Evolutionary conservation across 1,140 invertebrate genomes (phyloP).

Genomic region (Cyclina sinensis): DNA sequence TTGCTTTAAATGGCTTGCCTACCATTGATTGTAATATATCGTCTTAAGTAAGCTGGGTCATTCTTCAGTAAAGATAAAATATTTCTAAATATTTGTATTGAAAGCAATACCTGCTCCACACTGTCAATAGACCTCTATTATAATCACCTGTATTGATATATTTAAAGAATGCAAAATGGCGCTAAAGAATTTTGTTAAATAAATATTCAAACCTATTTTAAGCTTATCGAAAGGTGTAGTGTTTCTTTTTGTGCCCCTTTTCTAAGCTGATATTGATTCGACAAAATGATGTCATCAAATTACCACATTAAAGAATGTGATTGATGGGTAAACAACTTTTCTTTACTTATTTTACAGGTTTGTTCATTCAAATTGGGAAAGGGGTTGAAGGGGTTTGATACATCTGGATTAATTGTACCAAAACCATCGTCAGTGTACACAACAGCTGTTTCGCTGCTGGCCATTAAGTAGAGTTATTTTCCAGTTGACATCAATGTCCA

Average conservation of each 20-base stretch:
- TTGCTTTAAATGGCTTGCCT: no score
- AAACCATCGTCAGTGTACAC: no score
- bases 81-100: background rate
- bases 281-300: background rate
- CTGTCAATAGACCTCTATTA: background rate
- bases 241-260: background rate
- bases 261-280: background rate
- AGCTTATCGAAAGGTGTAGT: background rate
- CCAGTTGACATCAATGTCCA: no score
- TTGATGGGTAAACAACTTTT: no score
- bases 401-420: no score
- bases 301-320: no score
- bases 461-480: no score
- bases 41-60: background rate
- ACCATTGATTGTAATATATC: no score
- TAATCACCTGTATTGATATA: background rate
- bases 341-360: no score
- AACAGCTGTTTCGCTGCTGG: no score
- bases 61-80: background rate
- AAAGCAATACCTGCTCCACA: background rate
- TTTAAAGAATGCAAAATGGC: background rate
- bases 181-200: conserved; percentile 5
- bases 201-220: conserved; percentile 3
- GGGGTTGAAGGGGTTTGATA: no score
- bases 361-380: no score